A percentile compares a stretch with the other conserved stretches of the same genome.
Conservation (phyloP, 2,113 vertebrate species). For the Callocephalon fimbriatum region DNA sequence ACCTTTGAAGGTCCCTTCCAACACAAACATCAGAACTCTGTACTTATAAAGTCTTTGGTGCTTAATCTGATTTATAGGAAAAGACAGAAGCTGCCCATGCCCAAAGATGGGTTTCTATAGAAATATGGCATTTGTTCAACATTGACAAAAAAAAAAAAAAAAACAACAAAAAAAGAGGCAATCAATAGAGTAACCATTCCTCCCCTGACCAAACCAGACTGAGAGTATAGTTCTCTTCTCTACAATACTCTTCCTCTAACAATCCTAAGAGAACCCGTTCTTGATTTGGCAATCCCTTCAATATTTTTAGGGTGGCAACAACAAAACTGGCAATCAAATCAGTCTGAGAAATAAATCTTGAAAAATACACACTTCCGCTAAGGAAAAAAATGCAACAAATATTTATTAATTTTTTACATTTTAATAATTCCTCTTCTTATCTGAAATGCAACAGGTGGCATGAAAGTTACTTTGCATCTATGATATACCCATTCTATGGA, state of each 20-base stretch:
- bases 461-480: not conserved
- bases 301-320: not conserved
- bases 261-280: accelerated
- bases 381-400: not conserved
- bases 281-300: not conserved
- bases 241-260: not conserved
- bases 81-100: not conserved
- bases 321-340: not conserved
- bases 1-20: not conserved
- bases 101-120: not conserved
- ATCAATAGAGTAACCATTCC: accelerated
- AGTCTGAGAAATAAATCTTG: not conserved
- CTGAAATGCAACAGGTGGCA: not conserved
- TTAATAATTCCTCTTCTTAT: not conserved
- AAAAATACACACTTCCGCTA: not conserved
- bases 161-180: not conserved
- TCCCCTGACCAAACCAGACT: accelerated
- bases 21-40: not conserved
- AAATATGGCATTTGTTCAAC: not conserved
- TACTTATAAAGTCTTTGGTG: not conserved
- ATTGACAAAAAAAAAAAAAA: not conserved
- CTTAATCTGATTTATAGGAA: not conserved
- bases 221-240: not conserved
- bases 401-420: not conserved
- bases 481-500: not conserved